phyloP scores from a whole-genome alignment of 1,140 invertebrate genomes.

The Hypothenemus hampei region DNA sequence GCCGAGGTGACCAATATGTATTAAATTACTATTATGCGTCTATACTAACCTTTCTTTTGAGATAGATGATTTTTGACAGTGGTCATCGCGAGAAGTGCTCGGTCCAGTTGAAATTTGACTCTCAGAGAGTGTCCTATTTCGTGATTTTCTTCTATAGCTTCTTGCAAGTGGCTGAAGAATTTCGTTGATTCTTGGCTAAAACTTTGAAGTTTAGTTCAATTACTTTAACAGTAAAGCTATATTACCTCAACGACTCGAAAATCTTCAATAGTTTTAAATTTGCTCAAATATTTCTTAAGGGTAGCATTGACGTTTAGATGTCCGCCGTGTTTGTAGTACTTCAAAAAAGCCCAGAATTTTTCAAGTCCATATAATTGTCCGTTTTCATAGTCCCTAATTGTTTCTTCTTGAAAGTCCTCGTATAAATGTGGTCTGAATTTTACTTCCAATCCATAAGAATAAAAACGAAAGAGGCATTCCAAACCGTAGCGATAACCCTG shows the following conservation, averaged over 20 bases:
- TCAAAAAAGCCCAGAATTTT: slow-evolving; percentile 98
- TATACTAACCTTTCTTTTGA: slow-evolving; percentile 30
- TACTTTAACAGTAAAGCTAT: background rate
- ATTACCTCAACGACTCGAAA: slow-evolving; percentile 72
- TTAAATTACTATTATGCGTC: no score
- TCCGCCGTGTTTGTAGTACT: slow-evolving; percentile 81
- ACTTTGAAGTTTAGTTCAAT: slow-evolving; percentile 22
- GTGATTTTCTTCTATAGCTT: slow-evolving; percentile 27
- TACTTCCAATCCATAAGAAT: slow-evolving; percentile 94
- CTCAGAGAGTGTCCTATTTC: slow-evolving; percentile 35
- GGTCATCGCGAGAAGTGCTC: slow-evolving; percentile 28
- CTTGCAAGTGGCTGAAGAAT: slow-evolving; percentile 24
- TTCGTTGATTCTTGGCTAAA: slow-evolving; percentile 33
- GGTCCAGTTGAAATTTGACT: slow-evolving; percentile 27
- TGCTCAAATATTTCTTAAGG: slow-evolving; percentile 73
- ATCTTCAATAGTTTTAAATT: slow-evolving; percentile 93
- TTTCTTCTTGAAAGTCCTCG: slow-evolving; percentile 93
- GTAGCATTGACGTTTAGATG: slow-evolving; percentile 76
- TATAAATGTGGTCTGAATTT: slow-evolving; percentile 91
- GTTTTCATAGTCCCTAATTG: slow-evolving; percentile 83
- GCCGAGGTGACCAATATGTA: no score
- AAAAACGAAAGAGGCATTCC: slow-evolving; percentile 98
- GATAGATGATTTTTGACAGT: slow-evolving; percentile 24
- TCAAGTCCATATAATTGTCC: slow-evolving; percentile 96
- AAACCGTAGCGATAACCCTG: slow-evolving; percentile 86